Percentiles rank a stretch among this genome's conserved stretches.
Evolutionary conservation across 2,113 vertebrate species (phyloP).

Genomic region (Alligator sinensis): DNA sequence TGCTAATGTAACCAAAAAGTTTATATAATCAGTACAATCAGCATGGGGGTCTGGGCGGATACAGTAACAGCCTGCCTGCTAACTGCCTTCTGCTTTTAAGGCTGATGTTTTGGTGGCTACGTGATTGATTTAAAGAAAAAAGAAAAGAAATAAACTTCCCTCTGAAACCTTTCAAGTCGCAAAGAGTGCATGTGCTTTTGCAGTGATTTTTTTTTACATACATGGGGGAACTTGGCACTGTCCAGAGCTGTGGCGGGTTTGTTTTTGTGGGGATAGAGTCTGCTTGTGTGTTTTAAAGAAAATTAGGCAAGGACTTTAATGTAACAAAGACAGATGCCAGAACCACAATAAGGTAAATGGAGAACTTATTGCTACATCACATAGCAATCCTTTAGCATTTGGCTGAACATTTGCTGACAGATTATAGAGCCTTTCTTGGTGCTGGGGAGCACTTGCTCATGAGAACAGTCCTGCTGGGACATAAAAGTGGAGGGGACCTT

Average conservation of each 20-base stretch:
- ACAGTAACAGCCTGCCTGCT: constrained; percentile 41
- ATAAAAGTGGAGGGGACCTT: background rate
- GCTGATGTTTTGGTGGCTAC: constrained; percentile 14
- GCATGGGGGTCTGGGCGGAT: constrained; percentile 25
- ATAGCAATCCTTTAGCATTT: background rate
- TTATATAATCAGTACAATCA: constrained; percentile 65
- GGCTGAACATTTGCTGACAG: background rate
- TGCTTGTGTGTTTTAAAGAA: background rate
- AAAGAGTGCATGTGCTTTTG: constrained; percentile 16
- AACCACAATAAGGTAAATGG: background rate
- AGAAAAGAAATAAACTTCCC: constrained; percentile 53
- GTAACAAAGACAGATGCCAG: constrained; percentile 25
- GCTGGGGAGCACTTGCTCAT: background rate
- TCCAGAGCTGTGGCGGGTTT: constrained; percentile 6
- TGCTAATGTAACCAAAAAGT: constrained; percentile 73
- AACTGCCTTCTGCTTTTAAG: constrained; percentile 19
- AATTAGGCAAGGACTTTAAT: background rate
- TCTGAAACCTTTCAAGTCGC: constrained; percentile 8
- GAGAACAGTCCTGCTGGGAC: background rate
- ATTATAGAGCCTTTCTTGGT: background rate
- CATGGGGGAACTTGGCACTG: constrained; percentile 30
- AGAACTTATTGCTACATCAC: background rate
- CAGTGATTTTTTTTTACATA: constrained; percentile 12
- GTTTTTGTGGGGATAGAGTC: constrained; percentile 1
- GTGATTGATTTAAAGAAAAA: constrained; percentile 59